Conservation (phyloP, 2,113 vertebrate species). For the Odontesthes bonariensis region DNA sequence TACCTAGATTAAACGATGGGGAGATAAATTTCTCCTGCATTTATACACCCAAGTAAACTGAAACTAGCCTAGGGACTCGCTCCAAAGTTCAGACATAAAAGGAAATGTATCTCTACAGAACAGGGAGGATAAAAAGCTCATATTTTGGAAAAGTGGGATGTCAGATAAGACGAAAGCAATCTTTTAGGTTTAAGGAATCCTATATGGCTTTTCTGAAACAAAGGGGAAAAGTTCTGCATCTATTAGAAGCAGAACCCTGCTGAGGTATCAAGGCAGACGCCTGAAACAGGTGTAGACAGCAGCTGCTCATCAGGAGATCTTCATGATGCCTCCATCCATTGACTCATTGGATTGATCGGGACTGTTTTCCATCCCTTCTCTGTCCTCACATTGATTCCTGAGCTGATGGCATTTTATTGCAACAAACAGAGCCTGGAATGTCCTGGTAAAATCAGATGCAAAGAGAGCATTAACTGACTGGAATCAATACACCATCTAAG, state of each 20-base stretch:
- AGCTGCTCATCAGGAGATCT: constrained; percentile 19
- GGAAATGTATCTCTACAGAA: constrained; percentile 28
- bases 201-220: constrained; percentile 39
- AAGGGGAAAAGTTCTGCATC: constrained; percentile 22
- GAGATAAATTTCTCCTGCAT: no score
- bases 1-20: no score
- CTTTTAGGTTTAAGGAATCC: constrained; percentile 39
- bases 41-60: no score
- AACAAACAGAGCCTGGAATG: constrained; percentile 16
- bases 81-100: no score
- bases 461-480: constrained; percentile 10
- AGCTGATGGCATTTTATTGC: constrained; percentile 7
- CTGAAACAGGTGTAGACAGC: constrained; percentile 29
- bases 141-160: constrained; percentile 43
- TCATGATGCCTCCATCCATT: neutral
- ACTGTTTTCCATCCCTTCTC: constrained; percentile 6
- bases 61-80: no score
- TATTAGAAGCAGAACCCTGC: constrained; percentile 13
- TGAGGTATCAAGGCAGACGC: constrained; percentile 10
- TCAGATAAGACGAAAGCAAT: constrained; percentile 28
- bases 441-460: constrained; percentile 22
- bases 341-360: neutral
- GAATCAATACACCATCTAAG: constrained; percentile 7
- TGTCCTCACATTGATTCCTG: neutral
- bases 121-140: constrained; percentile 41